These are phyloP conservation scores for Novumbra hubbsi DNA, from an alignment of 2,797 vertebrate species.

Conservation along the genomic window DNA sequence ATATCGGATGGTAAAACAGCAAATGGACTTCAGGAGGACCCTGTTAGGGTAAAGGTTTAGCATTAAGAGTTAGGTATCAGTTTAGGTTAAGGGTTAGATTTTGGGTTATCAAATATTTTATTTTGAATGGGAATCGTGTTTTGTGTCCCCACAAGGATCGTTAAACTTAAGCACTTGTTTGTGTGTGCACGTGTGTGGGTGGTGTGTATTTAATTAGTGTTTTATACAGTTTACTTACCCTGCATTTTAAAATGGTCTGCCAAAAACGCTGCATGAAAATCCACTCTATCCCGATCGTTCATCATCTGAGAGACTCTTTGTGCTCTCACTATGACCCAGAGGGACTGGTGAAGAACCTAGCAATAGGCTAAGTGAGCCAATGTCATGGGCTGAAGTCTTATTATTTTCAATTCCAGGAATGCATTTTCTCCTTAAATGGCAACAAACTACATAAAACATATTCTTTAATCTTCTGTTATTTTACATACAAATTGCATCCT, in stretches of 20 bases:
- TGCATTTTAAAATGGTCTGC: conserved; percentile 48
- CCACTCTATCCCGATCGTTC: conserved; percentile 60
- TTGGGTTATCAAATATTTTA: too few relatives aligned
- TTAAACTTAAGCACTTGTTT: conserved; percentile 4
- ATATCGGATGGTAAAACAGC: too few relatives aligned
- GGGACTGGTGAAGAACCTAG: conserved; percentile 57
- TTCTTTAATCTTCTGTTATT: conserved; percentile 85
- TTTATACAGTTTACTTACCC: conserved; percentile 54
- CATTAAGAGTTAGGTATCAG: too few relatives aligned
- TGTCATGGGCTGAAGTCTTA: conserved; percentile 64
- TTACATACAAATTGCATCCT: conserved; percentile 86
- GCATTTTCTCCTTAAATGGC: conserved; percentile 71
- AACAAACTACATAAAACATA: conserved; percentile 82
- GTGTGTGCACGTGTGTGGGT: conserved; percentile 40
- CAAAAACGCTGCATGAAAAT: conserved; percentile 63
- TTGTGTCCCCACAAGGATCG: too few relatives aligned
- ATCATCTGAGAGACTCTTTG: conserved; percentile 51
- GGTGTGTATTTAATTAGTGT: conserved; percentile 37
- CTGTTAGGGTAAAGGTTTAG: too few relatives aligned
- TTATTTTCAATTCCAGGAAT: conserved; percentile 59
- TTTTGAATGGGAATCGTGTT: too few relatives aligned
- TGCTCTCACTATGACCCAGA: conserved; percentile 62
- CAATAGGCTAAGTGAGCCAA: conserved; percentile 71
- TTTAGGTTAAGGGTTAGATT: too few relatives aligned
- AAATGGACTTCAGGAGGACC: too few relatives aligned